Evolutionary conservation across 2,888 invertebrate species (phyloP).

Genomic region (Lamproptera curius): DNA sequence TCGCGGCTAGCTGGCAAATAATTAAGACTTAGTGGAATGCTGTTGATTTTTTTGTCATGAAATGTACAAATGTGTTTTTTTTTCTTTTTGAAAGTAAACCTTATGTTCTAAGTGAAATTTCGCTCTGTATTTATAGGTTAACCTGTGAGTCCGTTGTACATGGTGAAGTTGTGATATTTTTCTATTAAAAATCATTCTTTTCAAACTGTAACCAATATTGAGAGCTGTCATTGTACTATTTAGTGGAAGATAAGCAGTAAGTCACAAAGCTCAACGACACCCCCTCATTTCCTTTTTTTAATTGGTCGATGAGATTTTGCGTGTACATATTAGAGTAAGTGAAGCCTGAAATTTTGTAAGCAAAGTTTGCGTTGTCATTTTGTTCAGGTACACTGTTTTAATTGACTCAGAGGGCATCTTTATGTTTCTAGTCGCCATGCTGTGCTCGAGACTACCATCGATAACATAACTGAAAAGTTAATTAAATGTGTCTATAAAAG

Average conservation of each 20-base stretch:
- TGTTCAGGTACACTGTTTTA: conserved; percentile 43
- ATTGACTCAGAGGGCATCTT: conserved; percentile 32
- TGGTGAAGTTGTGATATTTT: conserved; percentile 77
- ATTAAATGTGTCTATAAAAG: background rate
- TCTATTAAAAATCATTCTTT: conserved; percentile 45
- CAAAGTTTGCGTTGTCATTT: conserved; percentile 43
- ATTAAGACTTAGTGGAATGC: conserved; percentile 74
- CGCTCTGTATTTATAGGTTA: conserved; percentile 70
- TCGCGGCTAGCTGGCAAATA: conserved; percentile 46
- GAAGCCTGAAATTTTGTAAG: conserved; percentile 67
- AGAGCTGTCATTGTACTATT: conserved; percentile 15
- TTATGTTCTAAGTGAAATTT: conserved; percentile 67
- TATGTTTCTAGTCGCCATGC: conserved; percentile 29
- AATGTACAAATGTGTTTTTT: conserved; percentile 75
- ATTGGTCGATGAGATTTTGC: conserved; percentile 67
- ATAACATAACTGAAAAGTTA: background rate
- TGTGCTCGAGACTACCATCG: conserved; percentile 37
- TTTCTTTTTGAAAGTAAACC: conserved; percentile 63
- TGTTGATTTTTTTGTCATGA: conserved; percentile 74
- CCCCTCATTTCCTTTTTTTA: conserved; percentile 45
- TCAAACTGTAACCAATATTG: conserved; percentile 37
- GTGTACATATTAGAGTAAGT: conserved; percentile 75
- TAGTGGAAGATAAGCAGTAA: conserved; percentile 45
- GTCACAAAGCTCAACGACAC: conserved; percentile 70
- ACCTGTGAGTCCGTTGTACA: conserved; percentile 60